These are phyloP conservation scores for Cyprinodon tularosa DNA, from an alignment of 2,113 vertebrate species.

Conservation along the genomic window DNA sequence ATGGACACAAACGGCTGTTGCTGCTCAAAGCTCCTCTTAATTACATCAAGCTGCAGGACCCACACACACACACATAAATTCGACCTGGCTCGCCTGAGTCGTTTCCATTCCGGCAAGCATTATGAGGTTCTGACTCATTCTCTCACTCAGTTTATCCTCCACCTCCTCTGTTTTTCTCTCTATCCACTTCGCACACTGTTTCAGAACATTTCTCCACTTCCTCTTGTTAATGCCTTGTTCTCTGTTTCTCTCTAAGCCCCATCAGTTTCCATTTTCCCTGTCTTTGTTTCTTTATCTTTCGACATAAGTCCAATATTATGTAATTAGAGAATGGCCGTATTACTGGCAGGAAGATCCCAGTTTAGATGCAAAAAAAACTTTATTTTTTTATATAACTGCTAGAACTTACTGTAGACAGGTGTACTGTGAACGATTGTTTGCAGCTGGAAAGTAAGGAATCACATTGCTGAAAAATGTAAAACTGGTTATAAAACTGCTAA, in stretches of 20 bases:
- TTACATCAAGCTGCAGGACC: slow-evolving; percentile 74
- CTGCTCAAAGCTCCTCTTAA: slow-evolving; percentile 64
- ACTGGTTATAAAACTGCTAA: neutral
- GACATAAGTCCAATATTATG: neutral
- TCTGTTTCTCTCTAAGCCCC: neutral
- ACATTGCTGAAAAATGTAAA: neutral
- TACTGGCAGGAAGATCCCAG: neutral
- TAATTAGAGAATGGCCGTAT: neutral
- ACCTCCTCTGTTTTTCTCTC: slow-evolving; percentile 18
- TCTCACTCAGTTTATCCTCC: slow-evolving; percentile 37
- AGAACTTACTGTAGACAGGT: neutral
- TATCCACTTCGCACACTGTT: slow-evolving; percentile 30
- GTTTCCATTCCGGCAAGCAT: slow-evolving; percentile 71
- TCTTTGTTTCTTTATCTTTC: neutral
- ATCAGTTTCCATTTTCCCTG: neutral
- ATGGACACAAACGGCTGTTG: slow-evolving; percentile 49
- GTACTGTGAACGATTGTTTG: neutral
- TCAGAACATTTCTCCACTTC: slow-evolving; percentile 10
- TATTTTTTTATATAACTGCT: neutral
- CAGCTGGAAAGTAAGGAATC: neutral
- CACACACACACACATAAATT: slow-evolving; percentile 35
- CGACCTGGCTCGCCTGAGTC: slow-evolving; percentile 52
- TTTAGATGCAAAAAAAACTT: neutral
- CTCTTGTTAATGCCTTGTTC: slow-evolving; percentile 9
- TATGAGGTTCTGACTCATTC: slow-evolving; percentile 72